These are phyloP conservation scores for Macrotus californicus DNA, from an alignment of 2,113 vertebrate genomes.

Conservation along the genomic window DNA sequence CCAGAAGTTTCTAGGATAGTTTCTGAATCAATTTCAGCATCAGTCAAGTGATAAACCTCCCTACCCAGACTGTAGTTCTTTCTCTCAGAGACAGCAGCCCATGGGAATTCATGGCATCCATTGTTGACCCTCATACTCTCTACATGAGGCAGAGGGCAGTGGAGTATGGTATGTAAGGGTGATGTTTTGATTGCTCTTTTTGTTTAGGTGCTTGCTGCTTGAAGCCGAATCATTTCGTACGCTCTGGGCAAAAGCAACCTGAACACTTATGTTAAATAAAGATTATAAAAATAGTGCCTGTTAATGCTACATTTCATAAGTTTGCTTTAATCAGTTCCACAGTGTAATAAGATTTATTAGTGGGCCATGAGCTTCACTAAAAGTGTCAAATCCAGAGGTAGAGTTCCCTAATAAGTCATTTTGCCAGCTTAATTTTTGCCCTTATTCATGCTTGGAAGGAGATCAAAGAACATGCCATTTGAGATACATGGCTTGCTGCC, in stretches of 20 bases:
- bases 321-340: constrained; percentile 1
- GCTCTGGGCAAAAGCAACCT: not conserved
- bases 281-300: not conserved
- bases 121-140: not conserved
- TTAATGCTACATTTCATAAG: not conserved
- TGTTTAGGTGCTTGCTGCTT: not conserved
- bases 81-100: not conserved
- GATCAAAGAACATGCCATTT: not conserved
- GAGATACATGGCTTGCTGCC: not conserved
- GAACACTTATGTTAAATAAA: not conserved
- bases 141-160: not conserved
- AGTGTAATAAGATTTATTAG: not conserved
- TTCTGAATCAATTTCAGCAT: not conserved
- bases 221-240: not conserved
- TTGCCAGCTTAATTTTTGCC: not conserved
- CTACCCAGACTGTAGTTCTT: not conserved
- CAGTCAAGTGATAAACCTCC: not conserved
- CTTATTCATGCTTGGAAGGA: not conserved
- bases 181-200: not conserved
- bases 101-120: not conserved
- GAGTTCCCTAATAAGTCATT: not conserved
- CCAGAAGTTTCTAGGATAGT: not conserved
- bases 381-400: not conserved
- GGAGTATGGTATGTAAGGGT: not conserved
- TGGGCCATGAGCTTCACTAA: not conserved